A percentile compares a stretch with the other conserved stretches of the same genome.
Conservation (phyloP, 2,888 invertebrate genomes). For the Euphydryas editha region DNA sequence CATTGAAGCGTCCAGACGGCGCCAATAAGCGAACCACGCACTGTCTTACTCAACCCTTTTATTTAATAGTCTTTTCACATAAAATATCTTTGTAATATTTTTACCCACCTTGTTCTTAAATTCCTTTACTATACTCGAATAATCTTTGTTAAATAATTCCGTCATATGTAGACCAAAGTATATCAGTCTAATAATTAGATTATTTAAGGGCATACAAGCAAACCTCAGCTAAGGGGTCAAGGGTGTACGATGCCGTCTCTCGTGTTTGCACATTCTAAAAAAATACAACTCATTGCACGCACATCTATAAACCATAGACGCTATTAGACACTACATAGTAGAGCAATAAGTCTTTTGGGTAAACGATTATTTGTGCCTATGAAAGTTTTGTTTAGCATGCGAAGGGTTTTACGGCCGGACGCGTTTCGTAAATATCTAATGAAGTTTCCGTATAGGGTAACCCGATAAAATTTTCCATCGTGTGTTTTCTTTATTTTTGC, state of each 20-base stretch:
- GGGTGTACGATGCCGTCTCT: no score
- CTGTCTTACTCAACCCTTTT: conserved; percentile 61
- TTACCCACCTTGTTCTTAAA: conserved; percentile 10
- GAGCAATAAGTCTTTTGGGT: conserved; percentile 46
- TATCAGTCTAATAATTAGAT: no score
- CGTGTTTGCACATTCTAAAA: no score
- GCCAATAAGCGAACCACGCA: conserved; percentile 59
- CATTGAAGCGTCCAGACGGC: conserved; percentile 72
- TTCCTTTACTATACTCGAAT: conserved; percentile 11
- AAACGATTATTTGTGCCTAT: conserved; percentile 56
- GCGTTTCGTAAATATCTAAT: conserved; percentile 54
- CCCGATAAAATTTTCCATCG: conserved; percentile 39
- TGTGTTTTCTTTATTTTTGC: conserved; percentile 42
- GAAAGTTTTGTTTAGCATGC: conserved; percentile 60
- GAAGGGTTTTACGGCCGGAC: conserved; percentile 55
- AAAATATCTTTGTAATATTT: conserved; percentile 18
- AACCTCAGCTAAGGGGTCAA: no score
- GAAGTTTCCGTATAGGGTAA: conserved; percentile 42
- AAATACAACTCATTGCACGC: no score
- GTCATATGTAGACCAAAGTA: no score
- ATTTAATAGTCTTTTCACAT: conserved; percentile 39
- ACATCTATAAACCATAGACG: not conserved
- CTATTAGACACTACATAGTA: not conserved
- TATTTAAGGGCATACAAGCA: no score
- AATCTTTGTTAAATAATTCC: not conserved